These are phyloP conservation scores for Trochalopteron elliotii DNA, from an alignment of 2,113 vertebrate genomes.

Conservation along the genomic window DNA sequence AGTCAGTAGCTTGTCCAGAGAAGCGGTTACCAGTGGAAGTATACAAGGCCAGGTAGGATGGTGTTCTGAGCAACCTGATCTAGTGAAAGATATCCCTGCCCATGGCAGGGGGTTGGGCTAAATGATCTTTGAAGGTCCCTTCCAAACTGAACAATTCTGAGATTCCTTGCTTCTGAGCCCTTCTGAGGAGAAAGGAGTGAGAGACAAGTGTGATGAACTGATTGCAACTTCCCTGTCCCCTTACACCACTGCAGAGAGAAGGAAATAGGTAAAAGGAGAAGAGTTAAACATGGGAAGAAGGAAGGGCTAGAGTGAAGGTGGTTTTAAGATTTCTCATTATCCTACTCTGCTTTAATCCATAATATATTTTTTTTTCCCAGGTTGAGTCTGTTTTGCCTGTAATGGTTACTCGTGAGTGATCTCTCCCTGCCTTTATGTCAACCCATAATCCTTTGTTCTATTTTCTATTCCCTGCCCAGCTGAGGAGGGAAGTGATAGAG, in stretches of 20 bases:
- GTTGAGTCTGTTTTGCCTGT: background rate
- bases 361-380: background rate
- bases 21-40: background rate
- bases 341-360: background rate
- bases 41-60: background rate
- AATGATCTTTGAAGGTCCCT: background rate
- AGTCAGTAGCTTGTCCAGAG: background rate
- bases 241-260: background rate
- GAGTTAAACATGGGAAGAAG: background rate
- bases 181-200: background rate
- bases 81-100: background rate
- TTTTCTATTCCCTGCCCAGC: background rate
- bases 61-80: background rate
- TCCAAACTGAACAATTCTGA: background rate
- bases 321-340: background rate
- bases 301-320: background rate
- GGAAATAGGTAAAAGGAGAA: background rate
- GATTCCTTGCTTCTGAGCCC: fast-evolving
- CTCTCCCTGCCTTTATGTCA: background rate
- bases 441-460: background rate
- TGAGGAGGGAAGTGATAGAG: background rate
- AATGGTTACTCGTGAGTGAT: background rate
- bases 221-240: background rate
- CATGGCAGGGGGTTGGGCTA: background rate
- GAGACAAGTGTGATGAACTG: background rate